Base-by-base conservation (phyloP, 2,797 vertebrate species). In the Xiphophorus birchmanni region DNA sequence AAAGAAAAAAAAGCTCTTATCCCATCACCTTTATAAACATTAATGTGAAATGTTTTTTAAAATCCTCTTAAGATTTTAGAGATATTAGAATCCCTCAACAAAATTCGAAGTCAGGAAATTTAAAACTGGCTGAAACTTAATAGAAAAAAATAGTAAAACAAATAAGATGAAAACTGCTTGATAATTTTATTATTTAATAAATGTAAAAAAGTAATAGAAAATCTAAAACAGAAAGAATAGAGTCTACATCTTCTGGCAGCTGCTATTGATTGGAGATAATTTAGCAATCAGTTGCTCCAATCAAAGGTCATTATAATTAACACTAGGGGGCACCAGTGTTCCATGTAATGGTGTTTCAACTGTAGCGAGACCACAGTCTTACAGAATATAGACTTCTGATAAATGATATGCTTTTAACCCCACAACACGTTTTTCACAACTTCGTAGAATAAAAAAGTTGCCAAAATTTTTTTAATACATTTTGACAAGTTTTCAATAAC, bases 321-420 rank as follows among this genome's bases (percentile, higher is more conserved):
- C 96, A 95, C 94, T 93, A 96, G 96, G 95, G 95, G 96, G 95
- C 95, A 96, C 93, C 94, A 92, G 92, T 94, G 96, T 91, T 96
- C 95, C 93, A 95, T 86, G 88, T 78, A 92, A 91, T 79, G 72
- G 48, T 86, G 47, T 88, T 87, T 76, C 71, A 52, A 81, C 80
- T 80, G 80, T 80, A 69, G 79, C 52, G 78, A 81, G 69, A 15
- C 83, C 74, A 79, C n/a, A n/a, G n/a, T n/a, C 84, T 88, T 73
- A 84, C 77, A 86, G 81, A 79, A 83, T 89, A 89, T 80, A 80
- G 78, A 84, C 71, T 84, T 83, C 84, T 88, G 80, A 90, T 87
- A 86, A 90, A 90, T 90, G 48, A 89, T 90, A 79, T 81, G 81
- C 85, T 86, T 90, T 87, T 92, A 87, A 87, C 86, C 87, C 72